Percentiles rank a stretch among this genome's conserved stretches.
Evolutionary conservation across 2,113 vertebrate genomes (phyloP).

Genomic region (Eolophus roseicapilla): DNA sequence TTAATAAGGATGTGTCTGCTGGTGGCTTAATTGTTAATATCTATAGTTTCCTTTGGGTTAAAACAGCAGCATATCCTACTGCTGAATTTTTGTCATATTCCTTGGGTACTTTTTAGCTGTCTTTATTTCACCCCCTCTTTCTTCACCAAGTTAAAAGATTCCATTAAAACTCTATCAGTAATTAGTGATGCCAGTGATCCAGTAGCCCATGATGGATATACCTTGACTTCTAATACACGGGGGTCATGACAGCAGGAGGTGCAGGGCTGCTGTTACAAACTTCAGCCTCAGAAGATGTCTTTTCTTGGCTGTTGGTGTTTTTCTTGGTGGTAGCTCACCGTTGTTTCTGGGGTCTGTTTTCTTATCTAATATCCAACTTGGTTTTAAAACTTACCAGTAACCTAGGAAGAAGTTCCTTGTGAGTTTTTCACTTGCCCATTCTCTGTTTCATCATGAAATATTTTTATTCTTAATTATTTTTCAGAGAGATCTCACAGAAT

Average conservation of each 20-base stretch:
- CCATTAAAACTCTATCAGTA: background rate
- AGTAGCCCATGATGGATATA: background rate
- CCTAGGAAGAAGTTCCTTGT: background rate
- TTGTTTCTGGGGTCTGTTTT: background rate
- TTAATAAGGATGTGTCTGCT: background rate
- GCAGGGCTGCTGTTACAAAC: background rate
- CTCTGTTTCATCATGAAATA: background rate
- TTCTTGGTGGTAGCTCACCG: background rate
- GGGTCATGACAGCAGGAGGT: background rate
- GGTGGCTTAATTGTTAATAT: background rate
- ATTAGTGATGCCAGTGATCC: background rate
- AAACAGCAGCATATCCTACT: background rate
- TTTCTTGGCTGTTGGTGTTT: background rate
- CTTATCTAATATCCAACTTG: background rate
- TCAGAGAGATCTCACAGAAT: slow-evolving; percentile 83
- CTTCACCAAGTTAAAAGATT: background rate
- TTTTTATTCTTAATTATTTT: slow-evolving; percentile 57
- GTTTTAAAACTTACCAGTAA: background rate
- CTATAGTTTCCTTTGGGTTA: background rate
- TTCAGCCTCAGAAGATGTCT: background rate
- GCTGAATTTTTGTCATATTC: background rate
- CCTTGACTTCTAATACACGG: background rate
- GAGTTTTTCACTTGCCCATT: background rate
- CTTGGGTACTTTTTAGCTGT: background rate
- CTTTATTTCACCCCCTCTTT: background rate